Percentiles rank a stretch among this genome's conserved stretches.
phyloP scores from a whole-genome alignment of 2,888 invertebrate genomes.

The Deroplatys truncata region DNA sequence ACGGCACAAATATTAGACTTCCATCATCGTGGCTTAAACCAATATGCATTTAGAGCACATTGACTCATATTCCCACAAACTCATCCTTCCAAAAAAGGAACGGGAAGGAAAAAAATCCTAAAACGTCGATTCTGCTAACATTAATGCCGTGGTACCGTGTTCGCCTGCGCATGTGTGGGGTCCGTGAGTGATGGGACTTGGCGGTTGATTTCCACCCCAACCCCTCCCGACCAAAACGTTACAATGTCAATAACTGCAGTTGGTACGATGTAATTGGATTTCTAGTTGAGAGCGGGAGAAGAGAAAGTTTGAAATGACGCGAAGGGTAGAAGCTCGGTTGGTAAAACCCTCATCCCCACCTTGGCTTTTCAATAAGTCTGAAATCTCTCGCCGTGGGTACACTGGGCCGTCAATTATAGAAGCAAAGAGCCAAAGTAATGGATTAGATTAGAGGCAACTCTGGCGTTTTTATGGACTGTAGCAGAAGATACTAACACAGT shows the following conservation, averaged over 20 bases:
- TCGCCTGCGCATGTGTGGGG: neutral
- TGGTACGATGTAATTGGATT: neutral
- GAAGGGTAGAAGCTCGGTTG: neutral
- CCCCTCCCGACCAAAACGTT: neutral
- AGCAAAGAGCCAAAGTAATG: neutral
- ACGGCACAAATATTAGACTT: neutral
- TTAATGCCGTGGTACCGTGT: neutral
- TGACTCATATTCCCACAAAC: neutral
- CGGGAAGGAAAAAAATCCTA: neutral
- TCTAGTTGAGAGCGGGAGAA: neutral
- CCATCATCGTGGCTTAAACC: neutral
- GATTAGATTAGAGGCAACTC: neutral
- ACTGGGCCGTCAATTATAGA: neutral
- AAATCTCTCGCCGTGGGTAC: neutral
- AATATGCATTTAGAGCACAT: neutral
- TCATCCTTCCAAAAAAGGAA: neutral
- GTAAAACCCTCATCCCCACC: neutral
- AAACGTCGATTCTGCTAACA: neutral
- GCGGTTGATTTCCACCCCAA: neutral
- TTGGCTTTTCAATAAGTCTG: neutral
- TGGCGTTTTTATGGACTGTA: neutral
- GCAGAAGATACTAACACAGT: neutral
- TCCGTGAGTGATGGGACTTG: neutral
- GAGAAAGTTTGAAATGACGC: neutral
- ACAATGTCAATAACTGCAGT: neutral